Conservation (phyloP, 37 sponge, comb jelly and placozoan species). For the Axinella damicornis region DNA sequence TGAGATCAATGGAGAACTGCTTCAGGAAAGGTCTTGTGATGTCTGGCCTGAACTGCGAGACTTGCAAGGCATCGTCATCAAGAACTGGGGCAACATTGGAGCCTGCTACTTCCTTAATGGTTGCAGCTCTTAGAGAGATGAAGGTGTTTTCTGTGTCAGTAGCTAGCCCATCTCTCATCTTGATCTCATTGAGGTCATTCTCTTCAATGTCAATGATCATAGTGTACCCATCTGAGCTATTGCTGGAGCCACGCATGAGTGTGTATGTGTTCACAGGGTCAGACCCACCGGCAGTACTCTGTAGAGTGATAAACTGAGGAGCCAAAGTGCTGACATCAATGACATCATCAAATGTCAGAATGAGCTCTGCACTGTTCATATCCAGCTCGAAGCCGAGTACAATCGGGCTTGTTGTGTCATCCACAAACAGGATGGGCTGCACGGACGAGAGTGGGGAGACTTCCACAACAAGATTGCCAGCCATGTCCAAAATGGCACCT, state of each 20-base stretch:
- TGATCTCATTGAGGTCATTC: constrained; percentile 79
- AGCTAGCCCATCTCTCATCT: constrained; percentile 80
- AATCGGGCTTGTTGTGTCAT: constrained; percentile 73
- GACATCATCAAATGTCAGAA: constrained; percentile 85
- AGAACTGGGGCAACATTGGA: constrained; percentile 68
- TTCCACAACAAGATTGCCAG: constrained; percentile 64
- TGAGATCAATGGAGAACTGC: constrained; percentile 71
- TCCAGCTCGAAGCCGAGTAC: constrained; percentile 78
- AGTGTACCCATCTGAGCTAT: constrained; percentile 69
- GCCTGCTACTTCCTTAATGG: constrained; percentile 74
- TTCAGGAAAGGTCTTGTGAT: constrained; percentile 73
- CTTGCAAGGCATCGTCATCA: constrained; percentile 58
- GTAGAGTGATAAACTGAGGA: constrained; percentile 77
- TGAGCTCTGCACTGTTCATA: constrained; percentile 79
- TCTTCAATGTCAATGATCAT: constrained; percentile 63
- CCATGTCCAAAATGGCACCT: constrained; percentile 71
- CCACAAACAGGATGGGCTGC: constrained; percentile 8
- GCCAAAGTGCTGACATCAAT: constrained; percentile 61
- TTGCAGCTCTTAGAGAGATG: constrained; percentile 69
- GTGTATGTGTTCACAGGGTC: constrained; percentile 47
- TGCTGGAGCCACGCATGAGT: constrained; percentile 58
- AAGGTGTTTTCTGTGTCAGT: constrained; percentile 75
- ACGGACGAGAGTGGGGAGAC: not conserved
- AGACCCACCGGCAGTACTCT: constrained; percentile 45
- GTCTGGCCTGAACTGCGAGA: constrained; percentile 68